Evolutionary conservation across 30 jellyfish, hydroid and myxozoan species (phyloP), one percentile per base, ranked within the genome.

Genomic region (Chrysaora quinquecirrha): DNA sequence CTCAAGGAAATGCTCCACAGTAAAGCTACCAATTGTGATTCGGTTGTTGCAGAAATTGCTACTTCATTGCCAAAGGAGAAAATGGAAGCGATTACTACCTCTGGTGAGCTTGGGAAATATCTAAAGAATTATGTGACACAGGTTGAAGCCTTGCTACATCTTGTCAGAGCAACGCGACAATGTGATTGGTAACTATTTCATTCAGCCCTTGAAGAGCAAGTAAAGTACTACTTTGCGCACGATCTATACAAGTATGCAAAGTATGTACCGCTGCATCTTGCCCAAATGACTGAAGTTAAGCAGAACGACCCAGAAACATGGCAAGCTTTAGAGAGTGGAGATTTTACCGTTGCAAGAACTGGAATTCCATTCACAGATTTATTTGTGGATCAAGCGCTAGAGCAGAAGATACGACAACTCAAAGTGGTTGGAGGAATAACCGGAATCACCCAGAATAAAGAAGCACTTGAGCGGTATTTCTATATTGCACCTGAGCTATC

Each of bases 191-290:
- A 18, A 20, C 76, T 73, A 29, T 73, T 2, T 30, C 23, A 34
- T 11, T 22, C 74, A 14, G 84, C 84, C 84, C 72, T 73, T 22
- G 65, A 69, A 69, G 81, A 69, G 19, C 85, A 73, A 22, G 85
- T 73, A 23, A 54, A 73, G 60, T 54, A 73, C 52, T 73, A 73
- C 52, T 73, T 73, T 25, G 81, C 81, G 28, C 85, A 73, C n/a
- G 85, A 73, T 52, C n/a, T 49, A 75, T 73, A 73, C 85, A 73
- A 73, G 52, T 73, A 73, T 49, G 56, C 85, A 43, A 28, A 32
- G 27, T 34, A 11, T 46, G 85, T 73, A 12, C 85, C 85, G 49
- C 33, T 32, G 20, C 83, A 71, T 58, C 30, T 71, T 34, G 83
- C 83, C 70, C 70, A 48, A 65, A 18, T 71, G 25, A 30, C 32